Conservation (phyloP, 2,113 vertebrate genomes). For the Amphilophus citrinellus region DNA sequence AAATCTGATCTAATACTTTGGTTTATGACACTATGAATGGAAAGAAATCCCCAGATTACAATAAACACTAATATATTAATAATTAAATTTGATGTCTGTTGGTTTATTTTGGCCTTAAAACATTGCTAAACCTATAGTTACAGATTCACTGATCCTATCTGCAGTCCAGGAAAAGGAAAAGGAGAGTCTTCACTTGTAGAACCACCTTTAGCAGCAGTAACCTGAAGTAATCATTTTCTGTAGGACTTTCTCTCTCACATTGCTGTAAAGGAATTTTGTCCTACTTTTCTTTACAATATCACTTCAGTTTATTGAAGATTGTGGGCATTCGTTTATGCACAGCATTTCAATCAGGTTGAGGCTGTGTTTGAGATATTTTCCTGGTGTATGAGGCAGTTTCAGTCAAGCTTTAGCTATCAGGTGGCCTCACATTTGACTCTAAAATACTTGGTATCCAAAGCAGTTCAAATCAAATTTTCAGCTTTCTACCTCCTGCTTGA, state of each 20-base stretch:
- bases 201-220: no score
- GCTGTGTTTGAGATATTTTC: neutral
- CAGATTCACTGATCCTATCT: neutral
- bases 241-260: neutral
- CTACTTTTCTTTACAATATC: rapidly evolving
- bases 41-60: neutral
- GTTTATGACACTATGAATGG: neutral
- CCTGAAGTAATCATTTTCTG: neutral
- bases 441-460: neutral
- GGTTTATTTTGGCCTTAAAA: neutral
- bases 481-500: neutral
- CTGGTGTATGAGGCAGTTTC: neutral
- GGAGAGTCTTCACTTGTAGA: no score
- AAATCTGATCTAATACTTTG: neutral
- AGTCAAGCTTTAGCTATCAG: neutral
- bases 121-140: neutral
- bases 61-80: neutral
- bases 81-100: neutral
- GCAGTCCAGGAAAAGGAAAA: no score
- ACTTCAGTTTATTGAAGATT: neutral
- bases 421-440: neutral
- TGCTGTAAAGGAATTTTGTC: neutral
- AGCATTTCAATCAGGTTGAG: neutral
- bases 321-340: neutral
- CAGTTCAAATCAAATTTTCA: neutral